These are phyloP conservation scores for Craniophora ligustri DNA, from an alignment of 2,888 invertebrate species.

Conservation along the genomic window DNA sequence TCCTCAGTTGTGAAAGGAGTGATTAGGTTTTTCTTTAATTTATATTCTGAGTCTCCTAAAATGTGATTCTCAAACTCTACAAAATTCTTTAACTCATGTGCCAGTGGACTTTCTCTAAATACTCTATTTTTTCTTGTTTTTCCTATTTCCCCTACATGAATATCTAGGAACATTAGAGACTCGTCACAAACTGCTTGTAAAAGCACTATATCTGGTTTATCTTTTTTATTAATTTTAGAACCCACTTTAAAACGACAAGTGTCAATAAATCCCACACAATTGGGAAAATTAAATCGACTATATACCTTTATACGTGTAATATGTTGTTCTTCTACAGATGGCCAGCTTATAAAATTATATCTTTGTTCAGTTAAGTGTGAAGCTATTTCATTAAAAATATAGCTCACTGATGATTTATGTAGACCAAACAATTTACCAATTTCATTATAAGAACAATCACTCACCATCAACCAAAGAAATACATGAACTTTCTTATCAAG, in stretches of 20 bases:
- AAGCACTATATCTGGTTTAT: constrained; percentile 69
- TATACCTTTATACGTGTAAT: constrained; percentile 80
- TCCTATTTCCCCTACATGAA: constrained; percentile 76
- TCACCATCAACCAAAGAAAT: constrained; percentile 77
- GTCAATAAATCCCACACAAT: constrained; percentile 84
- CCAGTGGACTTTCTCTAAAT: constrained; percentile 74
- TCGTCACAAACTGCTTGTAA: constrained; percentile 85
- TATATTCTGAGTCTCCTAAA: constrained; percentile 79
- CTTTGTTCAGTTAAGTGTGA: constrained; percentile 70
- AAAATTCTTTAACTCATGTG: constrained; percentile 74
- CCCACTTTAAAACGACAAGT: constrained; percentile 77
- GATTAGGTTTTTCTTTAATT: constrained; percentile 75
- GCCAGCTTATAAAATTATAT: constrained; percentile 79
- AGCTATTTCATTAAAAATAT: constrained; percentile 79
- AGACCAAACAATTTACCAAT: constrained; percentile 75
- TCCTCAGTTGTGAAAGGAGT: constrained; percentile 81
- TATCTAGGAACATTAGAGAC: constrained; percentile 76
- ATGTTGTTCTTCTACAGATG: constrained; percentile 80
- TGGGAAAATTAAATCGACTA: constrained; percentile 78
- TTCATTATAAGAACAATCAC: constrained; percentile 76
- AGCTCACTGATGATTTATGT: constrained; percentile 78
- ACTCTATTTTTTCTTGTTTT: constrained; percentile 74
- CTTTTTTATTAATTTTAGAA: constrained; percentile 67
- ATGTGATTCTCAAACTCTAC: constrained; percentile 82
- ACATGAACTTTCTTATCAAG: constrained; percentile 82